phyloP scores from a whole-genome alignment of 2,113 vertebrate genomes.

The Pelusios castaneus region DNA sequence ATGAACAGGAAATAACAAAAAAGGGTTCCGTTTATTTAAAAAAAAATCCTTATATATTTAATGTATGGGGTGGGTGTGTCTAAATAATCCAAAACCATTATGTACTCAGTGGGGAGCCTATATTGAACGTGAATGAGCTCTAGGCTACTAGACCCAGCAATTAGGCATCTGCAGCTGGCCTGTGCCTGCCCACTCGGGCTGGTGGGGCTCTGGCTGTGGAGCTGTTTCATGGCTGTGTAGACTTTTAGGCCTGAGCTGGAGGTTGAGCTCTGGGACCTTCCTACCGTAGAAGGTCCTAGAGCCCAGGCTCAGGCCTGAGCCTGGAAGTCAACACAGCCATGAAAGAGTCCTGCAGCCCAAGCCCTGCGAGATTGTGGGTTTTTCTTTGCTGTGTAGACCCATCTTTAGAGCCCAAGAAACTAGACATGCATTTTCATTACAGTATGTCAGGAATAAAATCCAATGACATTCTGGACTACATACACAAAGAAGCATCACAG shows the following conservation, averaged over 20 bases:
- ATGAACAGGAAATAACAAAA: background rate
- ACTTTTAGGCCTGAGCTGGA: background rate
- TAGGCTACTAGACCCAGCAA: background rate
- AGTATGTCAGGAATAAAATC: background rate
- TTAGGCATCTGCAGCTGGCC: background rate
- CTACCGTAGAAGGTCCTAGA: background rate
- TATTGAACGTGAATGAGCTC: background rate
- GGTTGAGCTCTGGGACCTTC: background rate
- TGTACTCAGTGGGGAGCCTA: background rate
- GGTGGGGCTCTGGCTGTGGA: background rate
- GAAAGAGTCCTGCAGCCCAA: background rate
- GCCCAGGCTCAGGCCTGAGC: background rate
- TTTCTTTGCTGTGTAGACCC: no score
- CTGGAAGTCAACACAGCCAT: background rate
- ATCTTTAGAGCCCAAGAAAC: background rate
- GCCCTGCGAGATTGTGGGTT: no score
- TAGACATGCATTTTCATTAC: background rate
- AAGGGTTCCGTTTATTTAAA: background rate
- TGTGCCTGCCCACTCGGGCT: background rate
- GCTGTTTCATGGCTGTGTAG: background rate
- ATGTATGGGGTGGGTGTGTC: background rate
- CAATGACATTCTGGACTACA: background rate
- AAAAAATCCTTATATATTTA: background rate
- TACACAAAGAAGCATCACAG: background rate
- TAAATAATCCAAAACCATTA: background rate